phyloP scores from a whole-genome alignment of 1,140 invertebrate genomes.

The Achroia grisella region DNA sequence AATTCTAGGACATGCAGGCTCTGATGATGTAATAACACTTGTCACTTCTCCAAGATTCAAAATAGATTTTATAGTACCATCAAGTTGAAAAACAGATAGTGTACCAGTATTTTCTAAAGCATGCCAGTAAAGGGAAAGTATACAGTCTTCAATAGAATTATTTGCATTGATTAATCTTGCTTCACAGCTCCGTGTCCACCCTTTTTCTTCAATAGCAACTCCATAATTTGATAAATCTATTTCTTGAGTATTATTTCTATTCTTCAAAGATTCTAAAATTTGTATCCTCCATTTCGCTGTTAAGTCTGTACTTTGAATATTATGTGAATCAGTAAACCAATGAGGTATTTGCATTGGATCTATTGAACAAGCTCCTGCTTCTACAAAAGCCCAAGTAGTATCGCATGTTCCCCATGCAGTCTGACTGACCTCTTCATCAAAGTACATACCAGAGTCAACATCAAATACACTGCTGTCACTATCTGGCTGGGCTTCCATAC shows the following conservation, averaged over 20 bases:
- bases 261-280: constrained; percentile 81
- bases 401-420: constrained; percentile 84
- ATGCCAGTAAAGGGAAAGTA: constrained; percentile 87
- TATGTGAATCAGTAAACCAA: constrained; percentile 80
- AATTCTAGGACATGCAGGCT: constrained; percentile 83
- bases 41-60: constrained; percentile 80
- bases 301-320: constrained; percentile 76
- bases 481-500: constrained; percentile 86
- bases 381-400: constrained; percentile 84
- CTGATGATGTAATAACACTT: constrained; percentile 83
- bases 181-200: constrained; percentile 87
- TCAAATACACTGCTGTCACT: constrained; percentile 86
- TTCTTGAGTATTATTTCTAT: constrained; percentile 70
- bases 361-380: constrained; percentile 84
- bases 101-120: constrained; percentile 79
- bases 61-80: constrained; percentile 83
- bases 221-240: constrained; percentile 77
- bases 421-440: constrained; percentile 82
- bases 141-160: constrained; percentile 80
- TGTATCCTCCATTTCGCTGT: constrained; percentile 83
- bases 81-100: constrained; percentile 83
- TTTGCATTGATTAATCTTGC: constrained; percentile 79
- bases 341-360: constrained; percentile 82
- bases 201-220: constrained; percentile 86
- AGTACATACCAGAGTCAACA: constrained; percentile 83